A percentile compares a stretch with the other conserved stretches of the same genome.
phyloP scores from a whole-genome alignment of 2,113 vertebrate genomes.

The Sceloporus tristichus region DNA sequence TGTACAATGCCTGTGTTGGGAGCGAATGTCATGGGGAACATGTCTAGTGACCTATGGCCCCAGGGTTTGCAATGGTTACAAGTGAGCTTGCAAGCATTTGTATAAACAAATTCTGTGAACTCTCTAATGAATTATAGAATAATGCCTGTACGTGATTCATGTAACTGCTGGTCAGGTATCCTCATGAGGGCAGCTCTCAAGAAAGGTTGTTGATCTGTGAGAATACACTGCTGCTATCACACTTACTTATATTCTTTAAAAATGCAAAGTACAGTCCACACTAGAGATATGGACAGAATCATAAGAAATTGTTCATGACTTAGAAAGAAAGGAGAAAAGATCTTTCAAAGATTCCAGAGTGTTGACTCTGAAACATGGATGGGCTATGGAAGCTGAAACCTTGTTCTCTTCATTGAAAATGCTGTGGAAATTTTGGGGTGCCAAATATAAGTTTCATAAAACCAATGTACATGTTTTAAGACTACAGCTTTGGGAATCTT shows the following conservation, averaged over 20 bases:
- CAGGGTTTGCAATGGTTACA: neutral
- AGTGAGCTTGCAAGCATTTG: neutral
- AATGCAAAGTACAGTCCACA: neutral
- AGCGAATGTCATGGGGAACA: neutral
- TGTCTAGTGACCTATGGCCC: neutral
- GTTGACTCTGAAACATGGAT: neutral
- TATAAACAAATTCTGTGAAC: neutral
- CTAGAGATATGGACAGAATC: neutral
- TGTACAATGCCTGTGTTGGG: neutral
- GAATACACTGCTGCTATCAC: neutral
- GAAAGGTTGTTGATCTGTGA: neutral
- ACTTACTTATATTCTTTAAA: neutral
- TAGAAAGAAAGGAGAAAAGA: neutral
- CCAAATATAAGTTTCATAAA: neutral
- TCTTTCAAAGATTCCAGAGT: neutral
- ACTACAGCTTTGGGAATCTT: neutral
- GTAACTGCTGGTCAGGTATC: neutral
- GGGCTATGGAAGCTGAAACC: neutral
- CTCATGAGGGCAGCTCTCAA: neutral
- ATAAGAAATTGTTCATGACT: neutral
- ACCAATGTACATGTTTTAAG: neutral
- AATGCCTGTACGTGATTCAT: neutral
- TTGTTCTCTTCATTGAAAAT: neutral
- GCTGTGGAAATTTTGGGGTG: neutral
- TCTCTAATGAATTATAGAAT: constrained; percentile 16